phyloP scores from a whole-genome alignment of 92 coral and sea anemone species.

The Anthopleura xanthogrammica region DNA sequence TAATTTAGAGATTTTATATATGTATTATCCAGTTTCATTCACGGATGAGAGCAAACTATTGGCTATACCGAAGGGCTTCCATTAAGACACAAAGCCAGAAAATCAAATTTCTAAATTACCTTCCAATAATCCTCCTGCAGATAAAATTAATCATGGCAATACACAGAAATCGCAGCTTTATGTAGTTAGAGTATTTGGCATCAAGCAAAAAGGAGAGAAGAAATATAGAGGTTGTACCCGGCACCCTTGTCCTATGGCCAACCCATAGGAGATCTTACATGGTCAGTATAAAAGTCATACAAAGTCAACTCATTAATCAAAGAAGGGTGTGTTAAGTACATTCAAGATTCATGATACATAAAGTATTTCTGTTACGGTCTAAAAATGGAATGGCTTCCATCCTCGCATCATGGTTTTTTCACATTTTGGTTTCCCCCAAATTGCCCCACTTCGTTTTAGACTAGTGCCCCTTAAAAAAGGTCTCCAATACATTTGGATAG shows the following conservation, averaged over 20 bases:
- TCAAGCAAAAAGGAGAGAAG: not conserved
- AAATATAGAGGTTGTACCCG: not conserved
- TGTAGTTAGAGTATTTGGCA: not conserved
- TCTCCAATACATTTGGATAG: not conserved
- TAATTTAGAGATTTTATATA: no score
- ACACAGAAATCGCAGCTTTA: no score
- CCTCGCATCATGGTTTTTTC: not conserved
- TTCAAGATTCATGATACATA: not conserved
- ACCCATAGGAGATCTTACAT: not conserved
- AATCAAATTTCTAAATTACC: no score
- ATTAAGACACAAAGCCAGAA: no score
- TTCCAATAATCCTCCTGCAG: no score
- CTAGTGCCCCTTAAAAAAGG: not conserved
- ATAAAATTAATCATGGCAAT: no score
- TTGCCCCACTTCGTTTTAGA: not conserved
- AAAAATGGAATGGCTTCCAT: not conserved
- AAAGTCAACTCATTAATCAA: slow-evolving; percentile 2
- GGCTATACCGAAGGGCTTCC: no score
- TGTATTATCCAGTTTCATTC: no score
- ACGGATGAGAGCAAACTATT: no score
- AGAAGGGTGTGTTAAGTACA: slow-evolving; percentile 6
- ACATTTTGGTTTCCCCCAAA: not conserved
- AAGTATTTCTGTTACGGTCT: not conserved
- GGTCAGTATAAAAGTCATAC: not conserved
- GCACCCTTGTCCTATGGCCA: not conserved